Evolutionary conservation across 1,140 invertebrate species (phyloP).

Genomic region (Scaptomyza hsui): DNA sequence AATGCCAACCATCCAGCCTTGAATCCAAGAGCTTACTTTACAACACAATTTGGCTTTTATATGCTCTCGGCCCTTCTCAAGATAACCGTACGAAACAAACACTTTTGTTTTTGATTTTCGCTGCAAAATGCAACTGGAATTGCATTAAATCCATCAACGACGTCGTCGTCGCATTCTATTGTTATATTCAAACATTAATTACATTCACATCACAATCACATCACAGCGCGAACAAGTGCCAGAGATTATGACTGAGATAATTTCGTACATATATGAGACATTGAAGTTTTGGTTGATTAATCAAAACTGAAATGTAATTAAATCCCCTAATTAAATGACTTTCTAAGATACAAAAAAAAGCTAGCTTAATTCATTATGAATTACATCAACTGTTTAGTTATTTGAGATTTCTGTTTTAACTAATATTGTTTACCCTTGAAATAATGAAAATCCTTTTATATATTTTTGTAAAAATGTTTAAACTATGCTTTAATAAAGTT

Average conservation of each 20-base stretch:
- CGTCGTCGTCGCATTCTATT: constrained; percentile 6
- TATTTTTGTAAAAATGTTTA: no score
- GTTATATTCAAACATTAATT: no score
- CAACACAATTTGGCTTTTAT: constrained; percentile 25
- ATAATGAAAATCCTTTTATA: no score
- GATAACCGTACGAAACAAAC: constrained; percentile 6
- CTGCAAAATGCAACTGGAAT: constrained; percentile 7
- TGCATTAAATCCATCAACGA: constrained; percentile 17
- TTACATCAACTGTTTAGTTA: no score
- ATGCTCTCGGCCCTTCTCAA: constrained; percentile 8
- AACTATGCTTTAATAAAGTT: no score
- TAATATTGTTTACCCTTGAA: no score
- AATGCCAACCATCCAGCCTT: background rate
- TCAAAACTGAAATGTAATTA: background rate
- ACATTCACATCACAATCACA: no score
- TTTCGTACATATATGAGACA: background rate
- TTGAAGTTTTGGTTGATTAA: background rate
- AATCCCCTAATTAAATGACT: background rate
- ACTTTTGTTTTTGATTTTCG: constrained; percentile 14
- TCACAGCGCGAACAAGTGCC: no score
- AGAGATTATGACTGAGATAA: background rate
- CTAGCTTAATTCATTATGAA: no score
- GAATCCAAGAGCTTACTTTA: background rate
- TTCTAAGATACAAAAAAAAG: background rate
- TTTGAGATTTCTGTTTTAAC: no score